Base-by-base conservation (phyloP, 2,888 invertebrate species). In the Pristionchus arcanus region DNA sequence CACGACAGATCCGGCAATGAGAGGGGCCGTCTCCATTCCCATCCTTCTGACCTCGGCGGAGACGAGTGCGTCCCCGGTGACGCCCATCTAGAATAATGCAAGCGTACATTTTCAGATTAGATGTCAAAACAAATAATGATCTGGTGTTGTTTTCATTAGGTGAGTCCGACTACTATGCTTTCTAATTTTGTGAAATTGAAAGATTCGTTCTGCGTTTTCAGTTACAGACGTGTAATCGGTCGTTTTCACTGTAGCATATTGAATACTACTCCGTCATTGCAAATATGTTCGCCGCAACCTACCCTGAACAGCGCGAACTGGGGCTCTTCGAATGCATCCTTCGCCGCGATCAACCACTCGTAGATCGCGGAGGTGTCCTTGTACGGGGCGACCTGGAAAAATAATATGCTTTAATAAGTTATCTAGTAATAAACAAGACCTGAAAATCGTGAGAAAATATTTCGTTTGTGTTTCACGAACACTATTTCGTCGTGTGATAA, bases 1-100 rank as follows among this genome's bases (percentile, higher is more conserved):
- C 13, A 91, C 90, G 59, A 94, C 92, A 19, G 94, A 94, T 19
- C 92, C 94, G 34, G 92, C 68, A 55, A 94, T 91, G 2, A 94
- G 90, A 37, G 94, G 94, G 16, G 93, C 93, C 34, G 94, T 94
- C 86, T 94, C 94, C 74, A 94, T 89, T 16, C 94, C 94, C 94
- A 94, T 94, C 49, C 94, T 89, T 15, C 94, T 91, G 28, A 94
- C 94, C 85, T 94, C 94, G n/a, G 91, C 90, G 9, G 94, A 92
- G 28, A 94, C 94, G 49, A 94, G 90, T n/a, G 94, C 90, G 89
- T 94, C 94, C n/a, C 93, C 93, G 11, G 94, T 94, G 87, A 93
- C 92, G 42, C 93, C 94, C n/a, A 92, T 92, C 94, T 94, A 83
- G 11, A 93, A 77, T n/a, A 34, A 11, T 3, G 7, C 11, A 21